Evolutionary conservation across 2,113 vertebrate genomes (phyloP).

Genomic region (Galbula dea): DNA sequence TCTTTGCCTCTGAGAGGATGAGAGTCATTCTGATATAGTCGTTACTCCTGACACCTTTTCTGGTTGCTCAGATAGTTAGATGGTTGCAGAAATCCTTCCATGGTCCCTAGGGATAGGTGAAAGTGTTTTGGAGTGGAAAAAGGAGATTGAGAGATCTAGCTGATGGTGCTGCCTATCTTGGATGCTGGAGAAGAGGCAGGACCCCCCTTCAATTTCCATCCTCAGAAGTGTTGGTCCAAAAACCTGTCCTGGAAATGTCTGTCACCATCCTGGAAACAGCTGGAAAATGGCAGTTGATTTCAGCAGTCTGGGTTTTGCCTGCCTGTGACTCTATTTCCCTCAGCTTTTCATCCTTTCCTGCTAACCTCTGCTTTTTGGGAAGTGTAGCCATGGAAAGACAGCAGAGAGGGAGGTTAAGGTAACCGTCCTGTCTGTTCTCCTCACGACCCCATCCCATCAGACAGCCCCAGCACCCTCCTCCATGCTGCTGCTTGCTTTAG

Average conservation of each 20-base stretch:
- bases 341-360: not conserved
- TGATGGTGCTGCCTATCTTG: not conserved
- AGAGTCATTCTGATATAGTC: accelerated
- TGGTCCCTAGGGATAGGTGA: not conserved
- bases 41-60: not conserved
- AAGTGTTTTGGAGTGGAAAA: not conserved
- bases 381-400: not conserved
- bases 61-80: not conserved
- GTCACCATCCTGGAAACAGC: not conserved
- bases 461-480: not conserved
- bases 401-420: not conserved
- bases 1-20: not conserved
- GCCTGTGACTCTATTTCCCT: not conserved
- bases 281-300: not conserved
- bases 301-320: not conserved
- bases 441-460: not conserved
- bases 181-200: not conserved
- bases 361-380: not conserved
- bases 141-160: not conserved
- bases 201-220: accelerated
- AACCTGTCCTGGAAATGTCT: not conserved
- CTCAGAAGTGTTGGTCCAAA: not conserved
- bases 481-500: not conserved
- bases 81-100: not conserved
- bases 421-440: not conserved